These are phyloP conservation scores for Ramphastos sulfuratus DNA, from an alignment of 2,113 vertebrate genomes.

Conservation along the genomic window DNA sequence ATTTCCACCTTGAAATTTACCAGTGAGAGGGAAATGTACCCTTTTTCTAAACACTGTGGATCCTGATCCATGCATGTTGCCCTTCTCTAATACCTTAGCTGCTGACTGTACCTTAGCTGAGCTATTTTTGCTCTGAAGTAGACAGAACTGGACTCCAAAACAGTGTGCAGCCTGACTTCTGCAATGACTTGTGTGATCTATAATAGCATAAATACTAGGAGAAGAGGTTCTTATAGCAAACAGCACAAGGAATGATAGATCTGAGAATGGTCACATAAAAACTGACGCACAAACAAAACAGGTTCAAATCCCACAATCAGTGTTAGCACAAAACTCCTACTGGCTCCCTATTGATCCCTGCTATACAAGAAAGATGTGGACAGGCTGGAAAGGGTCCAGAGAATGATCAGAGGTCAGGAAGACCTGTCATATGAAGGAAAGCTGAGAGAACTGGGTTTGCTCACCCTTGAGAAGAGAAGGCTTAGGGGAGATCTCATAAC, in stretches of 20 bases:
- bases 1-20: neutral
- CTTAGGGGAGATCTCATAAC: too few species aligned
- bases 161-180: neutral
- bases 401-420: too few species aligned
- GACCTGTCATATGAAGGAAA: too few species aligned
- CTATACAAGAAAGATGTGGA: too few species aligned
- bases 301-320: neutral
- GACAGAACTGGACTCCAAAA: neutral
- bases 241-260: fast-evolving
- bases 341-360: neutral
- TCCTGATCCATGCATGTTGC: neutral
- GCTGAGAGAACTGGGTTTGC: too few species aligned
- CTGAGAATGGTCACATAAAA: neutral
- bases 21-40: neutral
- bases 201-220: neutral
- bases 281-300: neutral
- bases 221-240: neutral
- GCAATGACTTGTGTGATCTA: neutral
- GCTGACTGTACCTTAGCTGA: neutral
- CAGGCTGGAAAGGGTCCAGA: too few species aligned
- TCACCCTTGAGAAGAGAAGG: too few species aligned
- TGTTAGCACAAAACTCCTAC: neutral
- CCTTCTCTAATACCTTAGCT: neutral
- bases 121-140: neutral
- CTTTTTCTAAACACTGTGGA: neutral